Base-by-base conservation (phyloP, 2,888 invertebrate species). In the Tenthredo scrophulariae region DNA sequence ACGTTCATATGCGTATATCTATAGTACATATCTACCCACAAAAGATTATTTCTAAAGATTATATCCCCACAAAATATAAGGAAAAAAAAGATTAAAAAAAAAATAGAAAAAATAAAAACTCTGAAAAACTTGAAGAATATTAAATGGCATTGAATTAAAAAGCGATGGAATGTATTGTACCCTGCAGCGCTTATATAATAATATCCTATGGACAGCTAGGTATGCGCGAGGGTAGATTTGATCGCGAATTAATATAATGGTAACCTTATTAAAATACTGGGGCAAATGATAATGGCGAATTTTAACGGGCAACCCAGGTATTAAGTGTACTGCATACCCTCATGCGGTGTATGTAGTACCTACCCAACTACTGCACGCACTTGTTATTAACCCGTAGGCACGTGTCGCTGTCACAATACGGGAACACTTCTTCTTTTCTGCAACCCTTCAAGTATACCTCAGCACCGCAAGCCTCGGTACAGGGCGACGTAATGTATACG, bases 351-450 rank as follows among this genome's bases (percentile, higher is more conserved):
- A 7, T 37, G 37, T 37, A 43, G 13, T 29, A 26, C 26, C 10
- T 13, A 62, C 62, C 26, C 13, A 26, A 33, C 75, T 29, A 46
- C 46, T 29, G 50, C 80, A 80, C 80, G 58, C 80, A 58, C 58
- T 40, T 22, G 80, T 43, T 40, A 74, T 62, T 62, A 80, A 58
- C 33, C 62, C 50, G 15, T 10, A 40, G 62, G 74, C 80, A 80
- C 80, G 80, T 80, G 80, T 62, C 80, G 50, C 80, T 62, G 58
- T 80, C 80, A 80, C 29, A 62, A 80, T 62, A 80, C 54, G 62
- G 40, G 26, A 9, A 37, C 37, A 58, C 58, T 80, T 62, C 58
- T 80, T 80, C 37, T 80, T 40, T 80, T 80, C 80, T 62, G 80
- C 80, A 58, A 80, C 80, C 80, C 80, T 58, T 62, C 37, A 80